These are phyloP conservation scores for Gavialis gangeticus DNA, from an alignment of 2,113 vertebrate genomes.

Conservation along the genomic window DNA sequence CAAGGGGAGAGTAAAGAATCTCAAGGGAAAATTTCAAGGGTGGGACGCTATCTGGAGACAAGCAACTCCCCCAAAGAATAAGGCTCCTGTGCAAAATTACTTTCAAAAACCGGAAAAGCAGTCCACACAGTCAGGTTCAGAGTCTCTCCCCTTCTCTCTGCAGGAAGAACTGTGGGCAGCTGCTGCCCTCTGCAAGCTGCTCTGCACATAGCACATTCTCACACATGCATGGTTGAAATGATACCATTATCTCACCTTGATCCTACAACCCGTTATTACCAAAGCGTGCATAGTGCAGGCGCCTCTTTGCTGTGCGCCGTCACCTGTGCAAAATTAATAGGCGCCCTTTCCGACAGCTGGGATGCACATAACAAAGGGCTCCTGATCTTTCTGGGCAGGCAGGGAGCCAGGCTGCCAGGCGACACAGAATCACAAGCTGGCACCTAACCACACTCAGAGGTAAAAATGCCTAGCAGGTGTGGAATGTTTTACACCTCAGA, in stretches of 20 bases:
- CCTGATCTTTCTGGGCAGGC: not conserved
- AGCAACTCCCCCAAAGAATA: constrained; percentile 39
- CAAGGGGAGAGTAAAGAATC: constrained; percentile 1
- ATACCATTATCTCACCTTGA: constrained; percentile 50
- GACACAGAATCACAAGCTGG: not conserved
- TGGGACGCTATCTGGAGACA: constrained; percentile 19
- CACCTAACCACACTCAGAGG: not conserved
- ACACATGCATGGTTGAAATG: constrained; percentile 26
- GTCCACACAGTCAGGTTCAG: not conserved
- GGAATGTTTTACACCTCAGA: not conserved
- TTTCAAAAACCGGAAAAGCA: constrained; percentile 29
- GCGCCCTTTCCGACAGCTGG: constrained; percentile 31
- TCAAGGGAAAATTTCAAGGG: constrained; percentile 5
- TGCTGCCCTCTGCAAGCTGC: constrained; percentile 82
- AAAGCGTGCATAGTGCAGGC: constrained; percentile 35
- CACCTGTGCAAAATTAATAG: constrained; percentile 59
- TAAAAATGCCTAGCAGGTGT: not conserved
- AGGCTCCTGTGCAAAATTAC: constrained; percentile 20
- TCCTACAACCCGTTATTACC: constrained; percentile 29
- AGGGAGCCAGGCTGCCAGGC: not conserved
- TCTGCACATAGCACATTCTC: constrained; percentile 51
- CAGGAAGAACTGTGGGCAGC: constrained; percentile 32
- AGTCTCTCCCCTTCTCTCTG: not conserved
- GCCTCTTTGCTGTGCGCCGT: constrained; percentile 17
- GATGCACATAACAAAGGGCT: constrained; percentile 33